Percentiles rank a stretch among this genome's conserved stretches.
Evolutionary conservation across 2,113 vertebrate species (phyloP).

Genomic region (Heptranchias perlo): DNA sequence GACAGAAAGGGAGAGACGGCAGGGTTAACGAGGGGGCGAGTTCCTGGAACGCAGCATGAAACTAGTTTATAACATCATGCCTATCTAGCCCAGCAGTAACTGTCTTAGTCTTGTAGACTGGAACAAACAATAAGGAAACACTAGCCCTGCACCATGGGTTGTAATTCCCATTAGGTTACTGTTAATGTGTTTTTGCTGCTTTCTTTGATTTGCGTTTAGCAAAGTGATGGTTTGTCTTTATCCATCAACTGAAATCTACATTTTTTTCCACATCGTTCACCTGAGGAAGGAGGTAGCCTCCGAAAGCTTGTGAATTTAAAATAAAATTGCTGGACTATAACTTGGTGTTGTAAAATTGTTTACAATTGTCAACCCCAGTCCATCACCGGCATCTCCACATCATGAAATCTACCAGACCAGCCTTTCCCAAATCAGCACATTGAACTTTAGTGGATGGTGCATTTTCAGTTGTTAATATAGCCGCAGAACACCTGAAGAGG

Average conservation of each 20-base stretch:
- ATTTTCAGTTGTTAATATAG: not conserved
- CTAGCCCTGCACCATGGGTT: not conserved
- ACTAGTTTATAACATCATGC: not conserved
- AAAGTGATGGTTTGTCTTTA: not conserved
- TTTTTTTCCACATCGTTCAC: no score
- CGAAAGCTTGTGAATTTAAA: no score
- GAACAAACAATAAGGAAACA: not conserved
- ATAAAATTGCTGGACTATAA: no score
- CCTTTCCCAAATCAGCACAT: not conserved
- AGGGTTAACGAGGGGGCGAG: not conserved
- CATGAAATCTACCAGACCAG: not conserved
- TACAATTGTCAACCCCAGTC: no score
- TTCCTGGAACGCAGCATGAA: not conserved
- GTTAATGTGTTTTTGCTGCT: not conserved
- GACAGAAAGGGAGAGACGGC: not conserved
- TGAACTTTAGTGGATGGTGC: not conserved
- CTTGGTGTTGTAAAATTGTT: no score
- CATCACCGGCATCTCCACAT: no score
- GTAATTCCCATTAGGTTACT: not conserved
- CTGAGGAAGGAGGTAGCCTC: no score
- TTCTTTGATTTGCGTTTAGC: not conserved
- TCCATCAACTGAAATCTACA: not conserved
- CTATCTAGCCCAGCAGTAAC: not conserved
- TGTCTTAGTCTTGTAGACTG: not conserved
- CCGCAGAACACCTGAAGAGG: not conserved